Percentiles rank a stretch among this genome's conserved stretches.
These are phyloP conservation scores for Myxocyprinus asiaticus DNA, from an alignment of 2,113 vertebrate genomes.

Conservation along the genomic window DNA sequence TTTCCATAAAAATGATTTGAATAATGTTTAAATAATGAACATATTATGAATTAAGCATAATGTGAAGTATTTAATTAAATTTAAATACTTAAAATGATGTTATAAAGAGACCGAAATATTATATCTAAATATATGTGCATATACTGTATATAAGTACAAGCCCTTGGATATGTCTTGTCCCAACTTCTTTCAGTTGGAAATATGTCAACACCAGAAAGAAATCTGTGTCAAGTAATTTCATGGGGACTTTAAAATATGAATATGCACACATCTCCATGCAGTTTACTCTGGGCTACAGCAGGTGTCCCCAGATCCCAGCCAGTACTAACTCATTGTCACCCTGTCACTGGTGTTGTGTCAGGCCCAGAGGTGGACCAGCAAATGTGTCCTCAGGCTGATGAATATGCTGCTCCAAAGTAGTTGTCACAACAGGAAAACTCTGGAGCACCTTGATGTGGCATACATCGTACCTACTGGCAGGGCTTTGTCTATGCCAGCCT, in stretches of 20 bases:
- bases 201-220: too few relatives aligned
- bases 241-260: slow-evolving; percentile 20
- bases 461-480: slow-evolving; percentile 11
- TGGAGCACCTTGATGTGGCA: slow-evolving; percentile 22
- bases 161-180: too few relatives aligned
- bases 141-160: too few relatives aligned
- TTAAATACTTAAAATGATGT: too few relatives aligned
- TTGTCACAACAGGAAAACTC: slow-evolving; percentile 28
- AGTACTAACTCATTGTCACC: background rate
- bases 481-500: slow-evolving; percentile 37
- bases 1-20: too few relatives aligned
- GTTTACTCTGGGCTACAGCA: slow-evolving; percentile 30
- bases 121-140: too few relatives aligned
- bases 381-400: slow-evolving; percentile 29
- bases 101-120: too few relatives aligned
- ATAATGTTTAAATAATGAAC: too few relatives aligned
- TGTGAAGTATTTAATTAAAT: too few relatives aligned
- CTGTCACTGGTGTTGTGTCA: slow-evolving; percentile 22
- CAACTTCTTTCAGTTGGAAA: too few relatives aligned
- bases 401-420: slow-evolving; percentile 17
- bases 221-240: background rate
- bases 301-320: slow-evolving; percentile 24
- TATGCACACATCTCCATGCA: slow-evolving; percentile 26
- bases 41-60: too few relatives aligned
- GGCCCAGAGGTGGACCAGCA: slow-evolving; percentile 28